phyloP scores from a whole-genome alignment of 2,113 vertebrate genomes.

The Hyperoodon ampullatus region DNA sequence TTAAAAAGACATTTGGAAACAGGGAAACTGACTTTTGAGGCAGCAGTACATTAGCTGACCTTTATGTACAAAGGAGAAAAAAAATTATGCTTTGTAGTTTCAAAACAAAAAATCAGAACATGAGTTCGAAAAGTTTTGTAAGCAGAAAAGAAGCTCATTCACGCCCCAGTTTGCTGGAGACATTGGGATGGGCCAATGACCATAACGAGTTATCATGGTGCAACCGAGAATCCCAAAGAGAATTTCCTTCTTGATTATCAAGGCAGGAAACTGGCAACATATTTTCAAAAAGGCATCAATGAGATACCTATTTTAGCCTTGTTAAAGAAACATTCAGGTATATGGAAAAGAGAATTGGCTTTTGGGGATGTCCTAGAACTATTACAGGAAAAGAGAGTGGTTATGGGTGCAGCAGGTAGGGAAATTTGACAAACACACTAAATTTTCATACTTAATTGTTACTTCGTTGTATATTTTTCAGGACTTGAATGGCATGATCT shows the following conservation, averaged over 20 bases:
- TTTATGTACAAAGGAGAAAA: not conserved
- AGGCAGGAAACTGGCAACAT: not conserved
- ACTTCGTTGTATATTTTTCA: not conserved
- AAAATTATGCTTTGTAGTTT: not conserved
- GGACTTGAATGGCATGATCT: not conserved
- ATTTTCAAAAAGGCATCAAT: not conserved
- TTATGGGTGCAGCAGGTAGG: not conserved
- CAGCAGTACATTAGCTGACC: not conserved
- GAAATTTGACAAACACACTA: not conserved
- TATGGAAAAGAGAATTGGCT: not conserved
- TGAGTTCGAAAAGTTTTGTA: not conserved
- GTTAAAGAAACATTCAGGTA: not conserved
- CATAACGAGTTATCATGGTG: not conserved
- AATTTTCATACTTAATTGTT: not conserved
- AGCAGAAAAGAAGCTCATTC: not conserved
- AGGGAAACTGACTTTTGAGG: not conserved
- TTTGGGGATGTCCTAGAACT: not conserved
- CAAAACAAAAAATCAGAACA: not conserved
- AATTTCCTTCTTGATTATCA: not conserved
- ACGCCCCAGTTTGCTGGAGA: not conserved
- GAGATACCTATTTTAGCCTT: not conserved
- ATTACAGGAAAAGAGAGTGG: not conserved
- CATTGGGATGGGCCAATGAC: not conserved
- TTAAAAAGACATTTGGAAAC: not conserved
- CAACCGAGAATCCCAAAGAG: not conserved